Evolutionary conservation across 2,888 invertebrate species (phyloP).

Genomic region (Mimumesa dahlbomi): DNA sequence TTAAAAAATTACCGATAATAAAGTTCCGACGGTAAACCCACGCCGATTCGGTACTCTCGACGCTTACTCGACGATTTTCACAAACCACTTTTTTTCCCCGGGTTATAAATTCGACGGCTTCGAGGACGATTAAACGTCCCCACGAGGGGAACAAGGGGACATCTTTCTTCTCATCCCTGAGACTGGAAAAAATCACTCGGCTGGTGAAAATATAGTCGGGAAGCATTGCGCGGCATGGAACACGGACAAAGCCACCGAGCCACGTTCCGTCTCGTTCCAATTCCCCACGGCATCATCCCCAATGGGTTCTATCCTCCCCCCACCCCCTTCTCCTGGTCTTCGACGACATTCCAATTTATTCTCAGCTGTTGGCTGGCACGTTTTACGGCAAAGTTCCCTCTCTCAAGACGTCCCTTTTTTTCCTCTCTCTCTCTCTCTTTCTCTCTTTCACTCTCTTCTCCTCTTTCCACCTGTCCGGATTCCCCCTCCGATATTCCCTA

Average conservation of each 20-base stretch:
- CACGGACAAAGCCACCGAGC: slow-evolving; percentile 58
- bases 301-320: slow-evolving; percentile 37
- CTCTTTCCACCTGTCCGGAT: too few relatives aligned
- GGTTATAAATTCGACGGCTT: slow-evolving; percentile 56
- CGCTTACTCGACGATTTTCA: slow-evolving; percentile 45
- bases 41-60: slow-evolving; percentile 24
- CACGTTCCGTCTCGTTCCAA: slow-evolving; percentile 61
- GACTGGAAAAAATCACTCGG: slow-evolving; percentile 59
- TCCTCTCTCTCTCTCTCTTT: slow-evolving; percentile 17
- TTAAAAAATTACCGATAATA: slow-evolving; percentile 17
- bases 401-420: slow-evolving; percentile 29
- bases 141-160: slow-evolving; percentile 23
- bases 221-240: slow-evolving; percentile 39
- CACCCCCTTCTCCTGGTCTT: slow-evolving; percentile 36
- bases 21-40: slow-evolving; percentile 8
- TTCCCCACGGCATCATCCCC: slow-evolving; percentile 60
- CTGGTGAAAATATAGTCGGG: slow-evolving; percentile 54
- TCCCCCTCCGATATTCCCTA: slow-evolving; percentile 25
- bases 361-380: slow-evolving; percentile 65
- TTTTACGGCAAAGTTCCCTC: slow-evolving; percentile 52
- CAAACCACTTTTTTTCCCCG: slow-evolving; percentile 29
- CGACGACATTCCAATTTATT: slow-evolving; percentile 69
- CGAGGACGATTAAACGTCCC: slow-evolving; percentile 57
- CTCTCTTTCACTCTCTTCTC: too few relatives aligned
- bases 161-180: slow-evolving; percentile 49